Conservation (phyloP, 2,888 invertebrate species). For the Eupithecia dodoneata region DNA sequence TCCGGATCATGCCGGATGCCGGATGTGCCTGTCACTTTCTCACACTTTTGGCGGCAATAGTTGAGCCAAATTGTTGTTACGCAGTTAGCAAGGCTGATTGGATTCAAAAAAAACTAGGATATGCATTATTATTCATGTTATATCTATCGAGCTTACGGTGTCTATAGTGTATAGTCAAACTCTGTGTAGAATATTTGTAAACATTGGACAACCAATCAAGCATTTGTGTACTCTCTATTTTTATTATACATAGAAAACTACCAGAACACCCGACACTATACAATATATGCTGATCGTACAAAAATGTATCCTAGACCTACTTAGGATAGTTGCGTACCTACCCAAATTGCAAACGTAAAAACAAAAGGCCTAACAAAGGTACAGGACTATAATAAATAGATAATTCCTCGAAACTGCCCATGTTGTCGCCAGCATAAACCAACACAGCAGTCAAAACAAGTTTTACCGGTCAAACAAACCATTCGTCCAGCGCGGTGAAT, state of each 20-base stretch:
- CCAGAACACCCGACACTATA: no score
- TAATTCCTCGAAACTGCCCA: constrained; percentile 8
- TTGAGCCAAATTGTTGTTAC: constrained; percentile 25
- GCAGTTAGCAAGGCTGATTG: background rate
- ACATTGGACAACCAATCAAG: no score
- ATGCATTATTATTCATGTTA: background rate
- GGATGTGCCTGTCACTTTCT: constrained; percentile 62
- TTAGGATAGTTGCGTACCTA: no score
- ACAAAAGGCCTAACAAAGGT: background rate
- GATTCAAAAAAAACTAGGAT: background rate
- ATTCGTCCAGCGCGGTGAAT: constrained; percentile 60
- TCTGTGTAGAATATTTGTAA: no score
- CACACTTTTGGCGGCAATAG: constrained; percentile 36
- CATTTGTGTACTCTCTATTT: no score
- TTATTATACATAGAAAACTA: no score
- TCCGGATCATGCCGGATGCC: constrained; percentile 67
- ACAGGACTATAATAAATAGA: background rate
- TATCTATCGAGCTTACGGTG: background rate
- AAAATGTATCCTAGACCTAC: no score
- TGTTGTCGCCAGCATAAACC: constrained; percentile 10
- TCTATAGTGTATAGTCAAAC: no score
- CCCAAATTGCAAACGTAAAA: background rate
- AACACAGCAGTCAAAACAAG: constrained; percentile 26
- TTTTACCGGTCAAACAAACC: constrained; percentile 23
- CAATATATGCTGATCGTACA: no score